Percentiles rank a stretch among this genome's conserved stretches.
Conservation (phyloP, 2,888 invertebrate genomes). For the Geotrupes spiniger region DNA sequence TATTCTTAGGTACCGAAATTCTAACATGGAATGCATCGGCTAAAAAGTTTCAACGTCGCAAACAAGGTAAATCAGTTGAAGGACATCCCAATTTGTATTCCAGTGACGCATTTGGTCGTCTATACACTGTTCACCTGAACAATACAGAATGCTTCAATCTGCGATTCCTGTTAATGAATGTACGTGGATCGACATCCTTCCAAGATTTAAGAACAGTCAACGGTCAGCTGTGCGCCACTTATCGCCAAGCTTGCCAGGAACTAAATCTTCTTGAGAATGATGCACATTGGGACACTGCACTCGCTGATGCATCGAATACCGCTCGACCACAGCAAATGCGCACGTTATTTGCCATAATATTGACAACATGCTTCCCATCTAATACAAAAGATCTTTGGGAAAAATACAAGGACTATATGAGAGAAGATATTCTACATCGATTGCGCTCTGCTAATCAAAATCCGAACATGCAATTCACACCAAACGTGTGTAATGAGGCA, state of each 20-base stretch:
- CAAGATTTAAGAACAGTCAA: no score
- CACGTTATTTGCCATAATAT: constrained; percentile 25
- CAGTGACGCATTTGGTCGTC: no score
- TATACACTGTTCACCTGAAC: no score
- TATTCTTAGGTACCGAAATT: constrained; percentile 20
- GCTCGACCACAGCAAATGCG: constrained; percentile 24
- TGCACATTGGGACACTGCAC: constrained; percentile 22
- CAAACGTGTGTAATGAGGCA: no score
- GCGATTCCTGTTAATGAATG: constrained; percentile 16
- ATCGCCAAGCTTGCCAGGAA: no score
- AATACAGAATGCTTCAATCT: constrained; percentile 12
- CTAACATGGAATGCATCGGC: constrained; percentile 4
- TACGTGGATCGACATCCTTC: constrained; percentile 18
- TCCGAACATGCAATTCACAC: no score
- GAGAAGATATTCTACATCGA: neutral
- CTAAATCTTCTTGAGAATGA: constrained; percentile 25
- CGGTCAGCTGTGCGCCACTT: no score
- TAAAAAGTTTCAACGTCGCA: constrained; percentile 19
- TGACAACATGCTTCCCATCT: constrained; percentile 11
- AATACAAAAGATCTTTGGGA: neutral
- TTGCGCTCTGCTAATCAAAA: no score
- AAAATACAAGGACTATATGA: neutral
- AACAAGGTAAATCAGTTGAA: constrained; percentile 11
- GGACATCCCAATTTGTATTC: constrained; percentile 3
- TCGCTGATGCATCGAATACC: constrained; percentile 21